Evolutionary conservation across 2,797 vertebrate species (phyloP).

Genomic region (Amblyopsis hoosieri): DNA sequence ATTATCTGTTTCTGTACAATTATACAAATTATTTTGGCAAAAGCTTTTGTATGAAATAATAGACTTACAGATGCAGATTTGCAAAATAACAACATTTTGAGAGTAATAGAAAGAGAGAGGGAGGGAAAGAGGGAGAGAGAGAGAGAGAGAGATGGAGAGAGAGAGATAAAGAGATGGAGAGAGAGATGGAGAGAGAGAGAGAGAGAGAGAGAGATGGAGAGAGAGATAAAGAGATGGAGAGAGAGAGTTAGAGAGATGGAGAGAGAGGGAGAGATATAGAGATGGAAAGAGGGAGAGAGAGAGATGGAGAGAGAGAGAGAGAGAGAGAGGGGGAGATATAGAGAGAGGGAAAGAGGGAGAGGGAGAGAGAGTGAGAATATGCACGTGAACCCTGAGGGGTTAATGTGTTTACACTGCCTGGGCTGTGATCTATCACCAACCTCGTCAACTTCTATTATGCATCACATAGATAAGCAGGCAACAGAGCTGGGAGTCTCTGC

Average conservation of each 20-base stretch:
- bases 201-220: conserved; percentile 26
- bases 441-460: conserved; percentile 77
- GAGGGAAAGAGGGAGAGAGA: too few relatives aligned
- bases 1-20: not conserved
- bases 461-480: conserved; percentile 72
- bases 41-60: conserved; percentile 12
- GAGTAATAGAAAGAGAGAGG: too few relatives aligned
- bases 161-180: too few relatives aligned
- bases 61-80: not conserved
- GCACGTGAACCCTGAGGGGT: conserved; percentile 72
- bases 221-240: too few relatives aligned
- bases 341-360: conserved; percentile 3
- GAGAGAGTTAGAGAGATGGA: too few relatives aligned
- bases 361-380: conserved; percentile 50
- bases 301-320: too few relatives aligned
- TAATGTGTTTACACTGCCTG: conserved; percentile 81
- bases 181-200: conserved; percentile 8
- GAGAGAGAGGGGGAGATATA: too few relatives aligned
- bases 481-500: conserved; percentile 67
- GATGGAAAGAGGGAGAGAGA: too few relatives aligned
- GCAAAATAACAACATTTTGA: too few relatives aligned
- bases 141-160: too few relatives aligned
- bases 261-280: too few relatives aligned
- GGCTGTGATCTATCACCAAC: conserved; percentile 80
- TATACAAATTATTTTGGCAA: conserved; percentile 1